Conservation (phyloP, 2,888 invertebrate genomes). For the Caenorhabditis drosophilae region DNA sequence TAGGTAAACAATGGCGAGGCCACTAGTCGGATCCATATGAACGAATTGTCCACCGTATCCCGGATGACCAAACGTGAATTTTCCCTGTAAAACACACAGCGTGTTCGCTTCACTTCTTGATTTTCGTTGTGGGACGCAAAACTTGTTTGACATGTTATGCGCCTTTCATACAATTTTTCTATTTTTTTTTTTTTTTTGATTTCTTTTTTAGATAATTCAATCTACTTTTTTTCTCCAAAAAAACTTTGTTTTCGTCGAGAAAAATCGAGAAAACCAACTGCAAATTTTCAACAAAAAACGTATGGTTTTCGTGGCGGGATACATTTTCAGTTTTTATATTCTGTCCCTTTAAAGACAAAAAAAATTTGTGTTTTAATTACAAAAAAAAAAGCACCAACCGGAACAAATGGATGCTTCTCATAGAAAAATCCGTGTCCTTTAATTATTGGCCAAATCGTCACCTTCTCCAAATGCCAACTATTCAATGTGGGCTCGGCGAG, state of each 20-base stretch:
- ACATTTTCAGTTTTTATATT: not conserved
- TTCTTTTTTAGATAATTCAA: no score
- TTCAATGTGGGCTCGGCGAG: constrained; percentile 53
- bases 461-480: constrained; percentile 62
- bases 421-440: constrained; percentile 67
- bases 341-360: not conserved
- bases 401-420: constrained; percentile 59
- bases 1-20: constrained; percentile 53
- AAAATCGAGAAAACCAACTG: no score
- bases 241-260: no score
- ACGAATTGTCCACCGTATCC: constrained; percentile 65
- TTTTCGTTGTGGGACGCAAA: no score
- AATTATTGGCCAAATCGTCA: constrained; percentile 59
- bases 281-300: no score
- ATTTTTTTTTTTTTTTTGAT: no score
- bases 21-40: constrained; percentile 52
- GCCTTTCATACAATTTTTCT: no score
- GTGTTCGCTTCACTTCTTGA: no score
- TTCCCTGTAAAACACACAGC: constrained; percentile 41
- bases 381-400: constrained; percentile 19
- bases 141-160: no score
- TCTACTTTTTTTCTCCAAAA: no score
- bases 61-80: constrained; percentile 63
- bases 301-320: no score
- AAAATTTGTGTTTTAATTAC: not conserved